A percentile compares a stretch with the other conserved stretches of the same genome.
Conservation (phyloP, 2,888 invertebrate species). For the Ennomos quercinarius region DNA sequence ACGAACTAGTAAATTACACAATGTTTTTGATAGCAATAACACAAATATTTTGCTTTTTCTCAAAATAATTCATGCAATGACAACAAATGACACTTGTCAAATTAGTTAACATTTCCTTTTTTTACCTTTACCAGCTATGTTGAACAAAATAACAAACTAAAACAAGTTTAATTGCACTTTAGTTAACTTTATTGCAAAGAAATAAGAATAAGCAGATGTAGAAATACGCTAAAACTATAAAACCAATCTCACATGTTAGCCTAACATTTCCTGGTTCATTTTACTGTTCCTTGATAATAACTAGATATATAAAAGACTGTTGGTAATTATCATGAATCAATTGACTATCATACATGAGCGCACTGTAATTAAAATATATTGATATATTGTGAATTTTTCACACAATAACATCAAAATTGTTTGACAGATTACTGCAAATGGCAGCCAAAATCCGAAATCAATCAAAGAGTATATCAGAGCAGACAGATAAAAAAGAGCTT, state of each 20-base stretch:
- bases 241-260: slow-evolving; percentile 66
- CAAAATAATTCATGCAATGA: slow-evolving; percentile 59
- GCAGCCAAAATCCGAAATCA: slow-evolving; percentile 59
- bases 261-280: slow-evolving; percentile 55
- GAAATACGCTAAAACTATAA: slow-evolving; percentile 31
- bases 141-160: not conserved
- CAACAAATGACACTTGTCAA: slow-evolving; percentile 78
- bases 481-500: no score
- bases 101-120: slow-evolving; percentile 47
- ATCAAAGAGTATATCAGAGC: slow-evolving; percentile 44
- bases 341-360: slow-evolving; percentile 35
- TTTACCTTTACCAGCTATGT: slow-evolving; percentile 19
- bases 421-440: slow-evolving; percentile 81
- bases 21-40: slow-evolving; percentile 53
- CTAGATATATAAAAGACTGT: not conserved
- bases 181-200: slow-evolving; percentile 3
- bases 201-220: not conserved
- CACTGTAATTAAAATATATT: slow-evolving; percentile 5
- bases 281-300: slow-evolving; percentile 37
- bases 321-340: slow-evolving; percentile 6
- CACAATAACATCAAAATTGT: slow-evolving; percentile 80
- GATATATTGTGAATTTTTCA: slow-evolving; percentile 45
- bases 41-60: slow-evolving; percentile 63
- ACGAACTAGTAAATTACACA: slow-evolving; percentile 38
- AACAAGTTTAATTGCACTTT: not conserved